A percentile compares a stretch with the other conserved stretches of the same genome.
Conservation (phyloP, 2,113 vertebrate species). For the Larimichthys polyactis region DNA sequence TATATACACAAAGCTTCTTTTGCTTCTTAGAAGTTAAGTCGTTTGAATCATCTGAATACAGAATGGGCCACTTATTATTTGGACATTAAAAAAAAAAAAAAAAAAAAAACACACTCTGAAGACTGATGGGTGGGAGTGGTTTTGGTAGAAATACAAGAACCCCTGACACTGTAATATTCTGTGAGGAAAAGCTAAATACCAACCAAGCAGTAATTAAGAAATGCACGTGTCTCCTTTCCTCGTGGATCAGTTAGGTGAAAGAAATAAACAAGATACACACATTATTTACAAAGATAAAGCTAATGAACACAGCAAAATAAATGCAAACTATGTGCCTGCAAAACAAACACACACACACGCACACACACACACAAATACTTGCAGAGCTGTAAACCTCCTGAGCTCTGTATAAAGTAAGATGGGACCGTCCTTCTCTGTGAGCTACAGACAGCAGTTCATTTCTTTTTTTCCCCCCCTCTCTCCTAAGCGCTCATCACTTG, state of each 20-base stretch:
- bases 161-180: constrained; percentile 54
- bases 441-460: constrained; percentile 28
- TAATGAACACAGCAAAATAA: constrained; percentile 67
- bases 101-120: constrained; percentile 54
- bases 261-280: constrained; percentile 8
- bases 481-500: constrained; percentile 28
- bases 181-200: constrained; percentile 39
- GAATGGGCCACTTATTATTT: constrained; percentile 48
- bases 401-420: constrained; percentile 48
- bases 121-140: constrained; percentile 56
- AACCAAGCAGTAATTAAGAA: constrained; percentile 37
- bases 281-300: constrained; percentile 69
- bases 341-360: constrained; percentile 3
- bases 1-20: constrained; percentile 76
- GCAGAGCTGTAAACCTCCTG: constrained; percentile 60
- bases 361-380: constrained; percentile 44
- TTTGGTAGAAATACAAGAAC: constrained; percentile 63
- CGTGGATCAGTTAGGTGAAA: constrained; percentile 26
- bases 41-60: constrained; percentile 58
- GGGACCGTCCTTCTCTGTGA: constrained; percentile 28
- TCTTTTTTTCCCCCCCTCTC: not conserved
- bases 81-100: constrained; percentile 54
- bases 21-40: constrained; percentile 72
- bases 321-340: constrained; percentile 56
- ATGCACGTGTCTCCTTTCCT: constrained; percentile 15